Base-by-base conservation (phyloP, 2,888 invertebrate genomes). In the Muschampia plurimacula region DNA sequence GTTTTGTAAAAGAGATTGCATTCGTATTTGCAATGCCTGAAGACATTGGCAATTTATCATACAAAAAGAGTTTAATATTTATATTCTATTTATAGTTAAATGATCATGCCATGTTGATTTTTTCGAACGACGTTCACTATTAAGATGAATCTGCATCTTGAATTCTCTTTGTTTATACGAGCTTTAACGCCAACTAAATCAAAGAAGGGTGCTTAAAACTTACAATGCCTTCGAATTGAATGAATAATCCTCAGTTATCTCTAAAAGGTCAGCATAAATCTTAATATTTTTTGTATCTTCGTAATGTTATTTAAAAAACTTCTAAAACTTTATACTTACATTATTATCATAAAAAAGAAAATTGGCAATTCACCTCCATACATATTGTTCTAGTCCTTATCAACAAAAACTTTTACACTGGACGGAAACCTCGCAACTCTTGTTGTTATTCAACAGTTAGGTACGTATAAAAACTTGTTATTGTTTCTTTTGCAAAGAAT, bases 341-440 rank as follows among this genome's bases (percentile, higher is more conserved):
- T 78, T 78, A 76, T 77, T 77, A 75, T 76, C 76, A 74, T 75
- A 77, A 76, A 76, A 77, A 78, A 75, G 74, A 75, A 80, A 78
- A 82, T 79, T 65, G 78, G 78, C 78, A 76, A 75, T 81, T 81
- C 80, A 77, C 78, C 46, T 65, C 49, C 65, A 65, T 49, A 32
- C 32, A 4, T 5, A 32, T 65, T 52, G 32, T 49, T 52, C 22
- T 32, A 44, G 32, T 49, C 65, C 7, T n/a, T 44, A 49, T 52
- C 32, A 65, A 52, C 32, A 65, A 65, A 65, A 65, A 65, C 49
- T 65, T 64, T 65, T 8, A 65, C 32, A 49, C 52, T 44, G 3
- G 44, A 28, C 10, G 41, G 12, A 28, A 49, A 65, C 4, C 4
- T 52, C 12, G 32, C 22, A 36, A 49, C 36, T 22, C 22, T 32